Evolutionary conservation across 2,888 invertebrate genomes (phyloP), one percentile per base, ranked within the genome.

Genomic region (Drosophila heteroneura): DNA sequence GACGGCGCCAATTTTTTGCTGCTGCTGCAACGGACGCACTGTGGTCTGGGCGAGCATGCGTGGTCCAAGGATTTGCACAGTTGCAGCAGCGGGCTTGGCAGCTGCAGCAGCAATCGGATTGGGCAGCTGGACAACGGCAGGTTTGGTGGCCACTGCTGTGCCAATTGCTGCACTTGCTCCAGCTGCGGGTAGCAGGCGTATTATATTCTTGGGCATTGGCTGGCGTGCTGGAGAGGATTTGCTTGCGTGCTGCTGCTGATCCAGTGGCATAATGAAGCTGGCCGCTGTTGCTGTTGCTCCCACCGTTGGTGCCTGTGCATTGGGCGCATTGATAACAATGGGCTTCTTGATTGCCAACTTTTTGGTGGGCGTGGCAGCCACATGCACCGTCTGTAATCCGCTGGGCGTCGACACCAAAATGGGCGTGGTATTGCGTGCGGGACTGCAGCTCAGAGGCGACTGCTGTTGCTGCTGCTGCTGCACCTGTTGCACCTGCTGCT

Each of bases 311-410:
- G 54, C 12, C 19, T 78, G 76, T 69, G 76, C 33, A n/a, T 57
- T 57, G 19, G 79, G 19, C 9, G 62, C 52, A 44, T 69, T 73
- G 9, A 92, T 91, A n/a, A 92, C 82, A 26, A 92, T 89, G 5
- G 93, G 89, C 64, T 93, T 93, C 56, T 91, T 92, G 12, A 93
- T 83, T 6, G 91, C 84, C 51, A 92, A 73, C 69, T 91, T 90
- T 35, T 92, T 92, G 41, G 85, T 67, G 30, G 83, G 75, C 26
- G 81, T 91, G 32, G 91, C 81, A 5, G 93, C 91, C 22, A 93
- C 92, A 74, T 93, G 93, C 2, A 93, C 93, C 2, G 93, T 93
- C 81, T 93, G 93, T 9, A 93, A 72, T 30, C 93, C 93, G 35
- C 84, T 89, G 3, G 93, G 91, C 19, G 93, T 93, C 14, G 93